Base-by-base conservation (phyloP, 1,140 invertebrate species). In the Prorops nasuta region DNA sequence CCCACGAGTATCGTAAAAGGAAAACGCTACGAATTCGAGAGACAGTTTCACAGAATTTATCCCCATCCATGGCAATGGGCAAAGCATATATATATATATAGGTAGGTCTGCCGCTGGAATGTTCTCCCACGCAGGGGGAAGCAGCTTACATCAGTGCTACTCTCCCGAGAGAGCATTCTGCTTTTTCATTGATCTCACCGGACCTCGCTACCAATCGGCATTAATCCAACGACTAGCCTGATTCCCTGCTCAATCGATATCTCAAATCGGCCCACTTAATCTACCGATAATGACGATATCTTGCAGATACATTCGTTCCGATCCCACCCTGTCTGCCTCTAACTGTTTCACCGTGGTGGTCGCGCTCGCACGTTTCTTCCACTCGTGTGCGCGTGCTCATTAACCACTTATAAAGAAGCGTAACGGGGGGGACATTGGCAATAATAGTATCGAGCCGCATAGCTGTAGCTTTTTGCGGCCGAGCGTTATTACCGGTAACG, bases 21-120 rank as follows among this genome's bases (percentile, higher is more conserved):
- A 63, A 48, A 60, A 59, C 57, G 54, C 56, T 58, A 54, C 55
- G 55, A 60, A 67, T 62, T 65, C 55, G 51, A 41, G 28, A 18
- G 20, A 36, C 21, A 3, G 6, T 34, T 36, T 24, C 21, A n/a
- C 36, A 12, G 15, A 18, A 22, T 47, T 20, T 9, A 18, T 44
- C 31, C 20, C 41, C 24, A 28, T 4, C 24, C 10, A 6, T 28
- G 4, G 24, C 24, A 6, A 4, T 28, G 4, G 4, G 24, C n/a
- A n/a, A n/a, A n/a, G 24, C 10, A 28, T 28, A 28, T 28, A 28
- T 28, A n/a, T n/a, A n/a, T n/a, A n/a, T n/a, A n/a, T n/a, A n/a
- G n/a, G n/a, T n/a, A n/a, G n/a, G n/a, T n/a, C n/a, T n/a, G n/a
- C n/a, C n/a, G n/a, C n/a, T n/a, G n/a, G n/a, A n/a, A n/a, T n/a